A percentile compares a stretch with the other conserved stretches of the same genome.
These are phyloP conservation scores for Microcebus griseorufus DNA, from an alignment of 2,113 vertebrate genomes.

Conservation along the genomic window DNA sequence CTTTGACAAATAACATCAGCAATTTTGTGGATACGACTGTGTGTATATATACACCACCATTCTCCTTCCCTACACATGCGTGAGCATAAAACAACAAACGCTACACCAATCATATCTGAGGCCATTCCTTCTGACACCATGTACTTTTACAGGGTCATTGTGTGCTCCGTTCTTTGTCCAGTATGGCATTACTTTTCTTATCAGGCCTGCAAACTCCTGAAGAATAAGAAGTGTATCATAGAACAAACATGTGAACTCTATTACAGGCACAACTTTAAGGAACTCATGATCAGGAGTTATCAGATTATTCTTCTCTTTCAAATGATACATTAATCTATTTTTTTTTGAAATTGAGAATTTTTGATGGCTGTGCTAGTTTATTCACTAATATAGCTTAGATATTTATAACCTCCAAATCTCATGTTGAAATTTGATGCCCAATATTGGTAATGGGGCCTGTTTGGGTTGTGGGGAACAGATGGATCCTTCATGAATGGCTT, in stretches of 20 bases:
- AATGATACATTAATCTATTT: not conserved
- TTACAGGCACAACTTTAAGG: not conserved
- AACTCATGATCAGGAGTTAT: not conserved
- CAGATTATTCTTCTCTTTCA: not conserved
- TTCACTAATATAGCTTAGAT: not conserved
- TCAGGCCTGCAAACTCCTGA: not conserved
- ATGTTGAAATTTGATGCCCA: no score
- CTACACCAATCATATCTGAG: not conserved
- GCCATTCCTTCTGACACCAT: not conserved
- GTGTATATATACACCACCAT: accelerated
- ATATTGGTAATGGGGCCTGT: no score
- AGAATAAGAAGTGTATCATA: not conserved
- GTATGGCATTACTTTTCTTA: not conserved
- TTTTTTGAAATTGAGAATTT: not conserved
- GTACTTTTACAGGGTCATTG: not conserved
- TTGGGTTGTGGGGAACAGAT: no score
- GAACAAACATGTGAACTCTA: not conserved
- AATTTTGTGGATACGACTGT: not conserved
- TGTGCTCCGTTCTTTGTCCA: not conserved
- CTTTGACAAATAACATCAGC: not conserved
- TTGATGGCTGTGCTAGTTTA: not conserved
- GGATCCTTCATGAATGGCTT: no score
- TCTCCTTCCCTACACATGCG: not conserved
- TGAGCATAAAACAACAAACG: not conserved
- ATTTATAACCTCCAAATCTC: no score